Evolutionary conservation across 2,888 invertebrate species (phyloP).

Genomic region (Chymomyza caudatula): DNA sequence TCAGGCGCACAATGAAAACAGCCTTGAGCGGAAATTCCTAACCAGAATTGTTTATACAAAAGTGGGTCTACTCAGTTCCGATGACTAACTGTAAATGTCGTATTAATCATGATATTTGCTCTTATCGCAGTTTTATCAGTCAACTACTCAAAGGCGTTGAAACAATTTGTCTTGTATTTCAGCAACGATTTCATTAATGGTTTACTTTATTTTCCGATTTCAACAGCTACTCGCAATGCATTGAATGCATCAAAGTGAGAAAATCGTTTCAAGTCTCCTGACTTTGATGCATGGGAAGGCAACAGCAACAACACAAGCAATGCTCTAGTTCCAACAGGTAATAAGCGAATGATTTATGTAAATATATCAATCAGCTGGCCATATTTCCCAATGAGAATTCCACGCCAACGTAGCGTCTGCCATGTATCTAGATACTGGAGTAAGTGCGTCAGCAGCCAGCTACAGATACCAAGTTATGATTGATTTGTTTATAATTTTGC

Average conservation of each 20-base stretch:
- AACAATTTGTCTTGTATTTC: neutral
- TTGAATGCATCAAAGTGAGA: neutral
- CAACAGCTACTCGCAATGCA: conserved; percentile 5
- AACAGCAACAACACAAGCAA: conserved; percentile 1
- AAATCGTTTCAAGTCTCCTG: conserved; percentile 20
- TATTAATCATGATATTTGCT: conserved; percentile 13
- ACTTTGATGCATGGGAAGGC: conserved; percentile 7
- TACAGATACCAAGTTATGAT: conserved; percentile 36
- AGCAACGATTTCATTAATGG: neutral
- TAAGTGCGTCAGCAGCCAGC: conserved; percentile 7
- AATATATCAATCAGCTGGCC: conserved; percentile 59
- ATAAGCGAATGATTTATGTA: conserved; percentile 24
- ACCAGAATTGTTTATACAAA: conserved; percentile 1
- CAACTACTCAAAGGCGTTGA: neutral
- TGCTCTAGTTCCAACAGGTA: neutral
- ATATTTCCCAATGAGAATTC: neutral
- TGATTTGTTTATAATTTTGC: conserved; percentile 41
- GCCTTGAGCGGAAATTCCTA: conserved; percentile 26
- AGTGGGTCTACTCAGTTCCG: neutral
- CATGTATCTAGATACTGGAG: conserved; percentile 7
- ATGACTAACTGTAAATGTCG: conserved; percentile 37
- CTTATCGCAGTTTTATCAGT: conserved; percentile 8
- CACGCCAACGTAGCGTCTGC: conserved; percentile 8
- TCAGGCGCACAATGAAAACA: neutral
- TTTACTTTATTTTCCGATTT: neutral